Evolutionary conservation across 2,888 invertebrate genomes (phyloP), one percentile per base, ranked within the genome.

Genomic region (Acanthosepion lycidas): DNA sequence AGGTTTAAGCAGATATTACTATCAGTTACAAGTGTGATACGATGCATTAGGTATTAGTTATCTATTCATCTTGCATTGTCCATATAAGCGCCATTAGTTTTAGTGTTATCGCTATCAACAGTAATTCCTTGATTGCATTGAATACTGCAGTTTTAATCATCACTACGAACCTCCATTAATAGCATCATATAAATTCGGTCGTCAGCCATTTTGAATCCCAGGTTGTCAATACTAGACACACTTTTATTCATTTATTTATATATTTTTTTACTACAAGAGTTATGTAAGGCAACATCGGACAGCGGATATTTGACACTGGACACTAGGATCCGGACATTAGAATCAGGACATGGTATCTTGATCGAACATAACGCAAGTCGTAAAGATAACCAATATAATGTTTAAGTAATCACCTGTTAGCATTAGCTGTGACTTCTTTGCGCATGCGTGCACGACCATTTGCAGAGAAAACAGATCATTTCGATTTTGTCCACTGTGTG

Each of bases 31-130:
- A 78, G 15, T n/a, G 15, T 33, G n/a, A 78, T 15, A n/a, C 2
- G 3, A 23, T n/a, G 78, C n/a, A 33, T 78, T 18, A n/a, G 18
- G 15, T n/a, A 78, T 78, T 78, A 78, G 78, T 78, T n/a, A 78
- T 78, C 78, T 3, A 12, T 33, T 78, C 15, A 4, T 8, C 78
- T n/a, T 9, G n/a, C 33, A 78, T n/a, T 78, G 78, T 78, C 28
- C 28, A 78, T 33, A 78, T n/a, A 78, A 78, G 78, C 12, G n/a
- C 1, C 12, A 5, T 78, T n/a, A n/a, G n/a, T 78, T 78, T 78
- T n/a, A n/a, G n/a, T 78, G n/a, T 78, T 78, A 78, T n/a, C 18
- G 78, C 78, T n/a, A 78, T 78, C 78, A 78, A 78, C 78, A n/a
- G 0, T 78, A n/a, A 78, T 78, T n/a, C 78, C n/a, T n/a, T n/a